Evolutionary conservation across 2,797 vertebrate genomes (phyloP), one percentile per base, ranked within the genome.

Genomic region (Agapornis canus): DNA sequence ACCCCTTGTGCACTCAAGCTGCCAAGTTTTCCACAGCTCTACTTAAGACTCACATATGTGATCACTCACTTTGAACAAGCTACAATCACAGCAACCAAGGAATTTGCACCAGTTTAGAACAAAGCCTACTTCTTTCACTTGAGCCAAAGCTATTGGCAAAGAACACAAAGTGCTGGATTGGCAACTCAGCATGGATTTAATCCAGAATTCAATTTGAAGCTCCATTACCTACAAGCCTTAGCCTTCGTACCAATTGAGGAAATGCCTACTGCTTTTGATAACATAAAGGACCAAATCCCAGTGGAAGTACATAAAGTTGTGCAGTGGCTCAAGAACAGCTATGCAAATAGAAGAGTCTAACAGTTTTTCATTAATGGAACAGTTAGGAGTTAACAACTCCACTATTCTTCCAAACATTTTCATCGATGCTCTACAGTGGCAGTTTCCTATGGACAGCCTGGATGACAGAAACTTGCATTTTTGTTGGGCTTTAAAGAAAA

Each of bases 151-250:
- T 83, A 90, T 92, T 96, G 90, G 92, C 87, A 94, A 94, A 96
- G 92, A 86, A 83, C 90, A 76, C 64, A 97, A 72, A 79, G 76
- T 95, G 65, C 82, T 94, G 83, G 75, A 95, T 95, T 96, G 90
- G 95, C 89, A 95, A 94, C 57, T 95, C 49, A 83, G 75, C 88
- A 96, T 97, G 97, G 97, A 97, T 96, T 96, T 96, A 97, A 96
- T 97, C 96, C 96, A 97, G 96, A 97, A 97, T 97, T 97, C 96
- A 97, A 96, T 97, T 97, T 97, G 96, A 97, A 97, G 96, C 96
- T 97, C 96, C 95, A 97, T 97, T 97, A 97, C 97, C 96, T 97
- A 94, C 94, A 97, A 96, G 89, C 81, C 92, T 93, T 96, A 96
- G 95, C 96, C 92, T 94, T 93, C 89, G 37, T 95, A 96, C 83